Base-by-base conservation (phyloP, 1,140 invertebrate species). In the Trichonephila inaurata region DNA sequence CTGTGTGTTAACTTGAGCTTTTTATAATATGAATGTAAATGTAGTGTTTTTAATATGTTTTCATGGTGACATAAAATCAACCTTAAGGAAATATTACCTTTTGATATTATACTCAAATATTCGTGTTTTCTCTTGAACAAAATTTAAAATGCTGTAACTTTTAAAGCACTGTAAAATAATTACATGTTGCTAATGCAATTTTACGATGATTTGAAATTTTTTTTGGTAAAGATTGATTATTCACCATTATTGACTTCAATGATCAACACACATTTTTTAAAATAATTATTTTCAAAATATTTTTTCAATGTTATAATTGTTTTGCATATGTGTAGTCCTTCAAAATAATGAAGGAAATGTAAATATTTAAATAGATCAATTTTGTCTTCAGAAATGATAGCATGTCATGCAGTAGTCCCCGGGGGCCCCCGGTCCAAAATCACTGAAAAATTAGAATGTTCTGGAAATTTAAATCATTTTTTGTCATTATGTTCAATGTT, bases 21-120 rank as follows among this genome's bases (percentile, higher is more conserved):
- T 89, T 89, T 93, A 89, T 89, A 89, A 60, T 82, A 93, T 82
- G 51, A 62, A 82, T 93, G 87, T 94, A 64, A 89, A 6, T 94
- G 51, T 82, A 89, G 60, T 89, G 87, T 94, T 94, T 94, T 88
- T 62, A 88, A 77, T 88, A 88, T 72, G 66, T 92, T 92, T 88
- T 88, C 40, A 83, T n/a, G 19, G 86, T 88, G 40, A 88, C 21
- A 61, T 64, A 64, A 88, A 64, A 88, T 44, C 33, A 61, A 60
- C 12, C 44, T 77, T 77, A 77, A 33, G 12, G 28, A 77, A 69
- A 24, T 69, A 21, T 69, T 69, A 21, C 72, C 72, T 77, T 77
- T 77, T 77, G 28, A 77, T 77, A 77, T 77, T 18, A 77, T 77
- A 33, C 28, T 6, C 28, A 40, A 77, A 77, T 77, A 77, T 40